Evolutionary conservation across 2,113 vertebrate species (phyloP), one percentile per base, ranked within the genome.

Genomic region (Podocnemis expansa): DNA sequence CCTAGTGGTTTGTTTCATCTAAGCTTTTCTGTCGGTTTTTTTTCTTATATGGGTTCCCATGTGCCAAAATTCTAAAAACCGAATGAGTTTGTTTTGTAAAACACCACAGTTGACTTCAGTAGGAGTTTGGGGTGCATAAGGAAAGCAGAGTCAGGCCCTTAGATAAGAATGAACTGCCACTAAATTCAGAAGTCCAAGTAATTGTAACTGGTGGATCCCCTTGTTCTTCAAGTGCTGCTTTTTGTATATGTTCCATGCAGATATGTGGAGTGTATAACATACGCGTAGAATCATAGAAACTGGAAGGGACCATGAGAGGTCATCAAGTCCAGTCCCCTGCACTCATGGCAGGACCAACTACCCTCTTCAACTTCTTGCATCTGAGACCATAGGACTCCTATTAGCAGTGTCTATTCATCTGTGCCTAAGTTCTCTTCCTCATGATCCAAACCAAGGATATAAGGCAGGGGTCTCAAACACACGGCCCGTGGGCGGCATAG

Each of bases 141-240:
- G 10, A 43, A 82, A 22, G 17, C 63, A 70, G 34, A 52, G n/a
- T n/a, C 34, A 38, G 11, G 10, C 52, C 38, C 52, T 56, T 56
- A 55, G 80, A 27, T 31, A 38, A 27, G 38, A 10, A 16, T 56
- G n/a, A 43, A 29, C 24, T 14, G 5, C 19, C 58, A 31, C 8
- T 76, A 52, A 91, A 90, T 80, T 34, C 63, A 87, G 75, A 89
- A 85, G 55, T 21, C 11, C 41, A 93, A 93, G 25, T 43, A 45
- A 25, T 76, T 76, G 22, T 76, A 76, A 82, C 0, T 1, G 5
- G 1, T 3, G 76, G 25, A n/a, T 0, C 0, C 13, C 73, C 34
- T 56, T 47, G 22, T 17, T 93, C 51, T 17, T 88, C 38, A 76
- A 51, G 55, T 81, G 84, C 43, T 81, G 89, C 1, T 73, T 95